phyloP scores from a whole-genome alignment of 2,113 vertebrate species.

The Myotis lucifugus region DNA sequence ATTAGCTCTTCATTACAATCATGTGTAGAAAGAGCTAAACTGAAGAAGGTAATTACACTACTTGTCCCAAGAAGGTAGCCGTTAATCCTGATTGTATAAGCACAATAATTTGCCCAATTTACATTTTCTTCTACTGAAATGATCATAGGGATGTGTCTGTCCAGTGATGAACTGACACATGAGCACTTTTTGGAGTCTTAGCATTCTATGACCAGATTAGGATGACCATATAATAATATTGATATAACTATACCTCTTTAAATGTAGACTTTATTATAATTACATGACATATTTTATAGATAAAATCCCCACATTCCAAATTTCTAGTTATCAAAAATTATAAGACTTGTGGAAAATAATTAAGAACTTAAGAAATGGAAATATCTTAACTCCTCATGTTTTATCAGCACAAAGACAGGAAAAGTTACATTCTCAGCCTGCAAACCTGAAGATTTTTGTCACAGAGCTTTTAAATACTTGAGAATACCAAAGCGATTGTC shows the following conservation, averaged over 20 bases:
- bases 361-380: neutral
- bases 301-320: neutral
- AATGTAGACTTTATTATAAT: neutral
- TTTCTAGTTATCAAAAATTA: constrained; percentile 20
- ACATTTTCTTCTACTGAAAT: neutral
- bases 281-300: neutral
- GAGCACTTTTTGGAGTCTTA: neutral
- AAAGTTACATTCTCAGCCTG: neutral
- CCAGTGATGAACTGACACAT: neutral
- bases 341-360: neutral
- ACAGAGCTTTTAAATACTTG: neutral
- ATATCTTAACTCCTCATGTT: neutral
- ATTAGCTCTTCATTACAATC: constrained; percentile 25
- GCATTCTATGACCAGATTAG: neutral
- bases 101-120: constrained; percentile 1
- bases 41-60: constrained; percentile 32
- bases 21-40: constrained; percentile 5
- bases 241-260: neutral
- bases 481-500: neutral
- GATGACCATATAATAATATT: neutral
- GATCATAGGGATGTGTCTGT: neutral
- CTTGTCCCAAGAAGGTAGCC: neutral
- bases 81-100: neutral
- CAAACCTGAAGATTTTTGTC: neutral
- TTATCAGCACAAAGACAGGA: neutral